Evolutionary conservation across 1,140 invertebrate genomes (phyloP).

Genomic region (Heliothis virescens): DNA sequence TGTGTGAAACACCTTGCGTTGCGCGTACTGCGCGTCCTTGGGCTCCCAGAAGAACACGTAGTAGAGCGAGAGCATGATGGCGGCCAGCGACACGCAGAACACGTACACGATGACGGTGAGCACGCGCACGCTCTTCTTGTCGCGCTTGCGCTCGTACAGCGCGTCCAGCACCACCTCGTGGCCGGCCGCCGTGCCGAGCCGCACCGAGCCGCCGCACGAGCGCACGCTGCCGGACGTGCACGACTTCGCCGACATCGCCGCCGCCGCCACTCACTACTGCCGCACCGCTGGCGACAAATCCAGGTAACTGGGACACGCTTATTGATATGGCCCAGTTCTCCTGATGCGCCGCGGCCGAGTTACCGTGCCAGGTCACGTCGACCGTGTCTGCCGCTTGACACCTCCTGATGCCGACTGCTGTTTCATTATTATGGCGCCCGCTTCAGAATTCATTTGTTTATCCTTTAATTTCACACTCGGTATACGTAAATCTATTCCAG

Average conservation of each 20-base stretch:
- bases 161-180: slow-evolving; percentile 93
- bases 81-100: slow-evolving; percentile 97
- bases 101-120: slow-evolving; percentile 98
- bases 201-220: slow-evolving; percentile 81
- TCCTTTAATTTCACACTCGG: slow-evolving; percentile 83
- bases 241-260: slow-evolving; percentile 81
- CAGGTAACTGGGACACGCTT: slow-evolving; percentile 80
- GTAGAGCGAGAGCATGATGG: slow-evolving; percentile 97
- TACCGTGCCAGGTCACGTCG: slow-evolving; percentile 75
- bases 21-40: slow-evolving; percentile 83
- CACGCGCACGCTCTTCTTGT: slow-evolving; percentile 95
- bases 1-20: slow-evolving; percentile 83
- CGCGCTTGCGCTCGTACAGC: slow-evolving; percentile 93
- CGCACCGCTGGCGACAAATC: slow-evolving; percentile 63
- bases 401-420: slow-evolving; percentile 80
- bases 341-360: slow-evolving; percentile 71
- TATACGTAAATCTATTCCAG: slow-evolving; percentile 82
- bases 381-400: slow-evolving; percentile 79
- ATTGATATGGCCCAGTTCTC: slow-evolving; percentile 82
- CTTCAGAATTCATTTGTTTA: slow-evolving; percentile 83
- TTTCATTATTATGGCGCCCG: slow-evolving; percentile 81
- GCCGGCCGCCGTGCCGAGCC: slow-evolving; percentile 88
- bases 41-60: slow-evolving; percentile 99
- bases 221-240: slow-evolving; percentile 81
- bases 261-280: slow-evolving; percentile 61